phyloP scores from a whole-genome alignment of 2,113 vertebrate genomes.

The Probosciger aterrimus region DNA sequence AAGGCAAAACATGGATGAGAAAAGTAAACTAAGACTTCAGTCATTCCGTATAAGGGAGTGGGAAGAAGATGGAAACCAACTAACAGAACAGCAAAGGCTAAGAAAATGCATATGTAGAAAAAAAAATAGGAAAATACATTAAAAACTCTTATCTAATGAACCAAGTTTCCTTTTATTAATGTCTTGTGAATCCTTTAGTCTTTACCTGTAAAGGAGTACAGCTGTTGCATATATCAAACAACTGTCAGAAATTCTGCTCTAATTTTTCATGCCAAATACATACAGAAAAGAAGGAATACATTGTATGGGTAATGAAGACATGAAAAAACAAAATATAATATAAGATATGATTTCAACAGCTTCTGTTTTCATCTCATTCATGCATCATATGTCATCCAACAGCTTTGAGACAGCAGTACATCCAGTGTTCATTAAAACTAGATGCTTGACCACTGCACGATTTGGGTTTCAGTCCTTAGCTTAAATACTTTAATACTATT shows the following conservation, averaged over 20 bases:
- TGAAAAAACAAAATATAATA: not conserved
- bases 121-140: not conserved
- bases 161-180: not conserved
- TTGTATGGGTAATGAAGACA: not conserved
- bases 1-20: not conserved
- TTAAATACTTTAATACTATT: not conserved
- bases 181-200: not conserved
- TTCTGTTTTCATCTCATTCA: not conserved
- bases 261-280: not conserved
- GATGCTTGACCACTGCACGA: not conserved
- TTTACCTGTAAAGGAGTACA: not conserved
- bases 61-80: not conserved
- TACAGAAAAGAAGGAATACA: not conserved
- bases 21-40: conserved; percentile 21
- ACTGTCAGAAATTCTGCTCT: not conserved
- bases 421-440: not conserved
- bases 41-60: not conserved
- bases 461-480: not conserved
- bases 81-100: not conserved
- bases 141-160: conserved; percentile 10
- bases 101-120: not conserved
- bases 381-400: not conserved
- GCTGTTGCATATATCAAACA: not conserved
- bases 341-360: not conserved
- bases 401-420: not conserved